These are phyloP conservation scores for Oriolus oriolus DNA, from an alignment of 2,113 vertebrate genomes.

Conservation along the genomic window DNA sequence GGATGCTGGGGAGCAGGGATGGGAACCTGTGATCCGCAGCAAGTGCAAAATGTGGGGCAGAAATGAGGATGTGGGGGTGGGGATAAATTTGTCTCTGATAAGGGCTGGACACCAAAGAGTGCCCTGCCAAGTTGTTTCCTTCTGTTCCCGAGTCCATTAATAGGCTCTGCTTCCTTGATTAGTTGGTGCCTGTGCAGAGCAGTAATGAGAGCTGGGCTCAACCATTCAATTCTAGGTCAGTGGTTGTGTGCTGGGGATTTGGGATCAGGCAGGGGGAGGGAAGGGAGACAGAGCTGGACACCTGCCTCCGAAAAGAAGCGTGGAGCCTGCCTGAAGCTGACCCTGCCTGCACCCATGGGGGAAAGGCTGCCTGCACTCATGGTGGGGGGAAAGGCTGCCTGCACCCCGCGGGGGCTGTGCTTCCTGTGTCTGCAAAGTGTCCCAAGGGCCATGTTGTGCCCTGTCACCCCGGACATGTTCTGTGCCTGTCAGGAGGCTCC, in stretches of 20 bases:
- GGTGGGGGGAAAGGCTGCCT: not conserved
- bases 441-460: not conserved
- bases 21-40: not conserved
- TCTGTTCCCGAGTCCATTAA: not conserved
- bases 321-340: not conserved
- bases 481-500: not conserved
- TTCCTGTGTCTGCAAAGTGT: not conserved
- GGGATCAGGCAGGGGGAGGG: not conserved
- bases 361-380: not conserved
- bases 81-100: not conserved
- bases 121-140: slow-evolving; percentile 12
- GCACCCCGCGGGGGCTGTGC: rapidly evolving
- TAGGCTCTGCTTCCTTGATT: slow-evolving; percentile 51
- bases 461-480: rapidly evolving
- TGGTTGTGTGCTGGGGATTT: slow-evolving; percentile 23
- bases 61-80: not conserved
- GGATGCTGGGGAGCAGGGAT: not conserved
- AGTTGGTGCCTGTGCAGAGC: slow-evolving; percentile 2
- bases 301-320: not conserved
- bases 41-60: not conserved
- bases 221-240: slow-evolving; percentile 54
- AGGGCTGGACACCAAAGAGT: not conserved
- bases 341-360: not conserved
- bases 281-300: not conserved
- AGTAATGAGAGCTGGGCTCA: slow-evolving; percentile 12